These are phyloP conservation scores for Orchestes rusci DNA, from an alignment of 2,888 invertebrate species.

Conservation along the genomic window DNA sequence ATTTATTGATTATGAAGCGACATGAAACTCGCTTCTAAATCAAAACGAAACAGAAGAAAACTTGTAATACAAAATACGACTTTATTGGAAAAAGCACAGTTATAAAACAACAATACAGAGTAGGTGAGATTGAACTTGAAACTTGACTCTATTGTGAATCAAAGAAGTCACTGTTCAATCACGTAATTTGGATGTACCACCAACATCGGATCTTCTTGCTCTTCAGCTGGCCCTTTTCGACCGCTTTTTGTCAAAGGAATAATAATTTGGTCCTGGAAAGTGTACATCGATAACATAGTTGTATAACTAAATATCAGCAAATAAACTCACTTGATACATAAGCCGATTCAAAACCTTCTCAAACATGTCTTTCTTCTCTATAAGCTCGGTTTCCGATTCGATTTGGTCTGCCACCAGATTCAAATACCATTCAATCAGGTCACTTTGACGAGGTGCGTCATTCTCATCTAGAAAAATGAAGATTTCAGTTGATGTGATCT, in stretches of 20 bases:
- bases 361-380: constrained; percentile 80
- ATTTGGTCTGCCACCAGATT: constrained; percentile 80
- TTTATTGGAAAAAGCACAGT: too few relatives aligned
- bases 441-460: constrained; percentile 66
- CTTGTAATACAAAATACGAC: too few relatives aligned
- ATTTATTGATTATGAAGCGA: too few relatives aligned
- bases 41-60: too few relatives aligned
- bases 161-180: constrained; percentile 57
- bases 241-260: constrained; percentile 60
- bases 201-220: constrained; percentile 74
- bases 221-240: constrained; percentile 50
- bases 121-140: too few relatives aligned
- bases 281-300: too few relatives aligned
- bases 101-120: too few relatives aligned
- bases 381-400: constrained; percentile 83
- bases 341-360: constrained; percentile 93
- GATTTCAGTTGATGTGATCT: too few relatives aligned
- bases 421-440: constrained; percentile 90
- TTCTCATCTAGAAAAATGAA: too few relatives aligned
- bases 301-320: too few relatives aligned
- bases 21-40: too few relatives aligned
- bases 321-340: constrained; percentile 69
- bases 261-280: constrained; percentile 71
- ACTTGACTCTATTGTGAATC: too few relatives aligned
- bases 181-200: constrained; percentile 97